Percentiles rank a stretch among this genome's conserved stretches.
Evolutionary conservation across 2,113 vertebrate species (phyloP).

Genomic region (Phyllopteryx taeniolatus): DNA sequence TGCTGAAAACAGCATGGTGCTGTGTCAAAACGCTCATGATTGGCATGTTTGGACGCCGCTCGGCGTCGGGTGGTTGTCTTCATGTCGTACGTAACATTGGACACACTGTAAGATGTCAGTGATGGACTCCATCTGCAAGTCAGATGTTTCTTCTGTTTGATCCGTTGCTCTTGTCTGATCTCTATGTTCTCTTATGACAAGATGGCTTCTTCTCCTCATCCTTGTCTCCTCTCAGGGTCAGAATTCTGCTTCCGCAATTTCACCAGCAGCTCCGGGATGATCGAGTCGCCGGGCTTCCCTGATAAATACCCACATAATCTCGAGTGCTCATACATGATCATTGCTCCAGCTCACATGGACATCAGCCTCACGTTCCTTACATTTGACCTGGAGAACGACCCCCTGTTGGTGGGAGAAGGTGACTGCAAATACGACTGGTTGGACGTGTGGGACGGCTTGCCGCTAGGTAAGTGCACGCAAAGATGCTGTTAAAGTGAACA

Average conservation of each 20-base stretch:
- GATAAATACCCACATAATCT: slow-evolving; percentile 98
- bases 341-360: slow-evolving; percentile 90
- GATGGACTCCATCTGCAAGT: slow-evolving; percentile 57
- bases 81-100: slow-evolving; percentile 10
- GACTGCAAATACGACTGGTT: slow-evolving; percentile 99
- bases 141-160: slow-evolving; percentile 54
- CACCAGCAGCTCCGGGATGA: slow-evolving; percentile 84
- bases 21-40: not conserved
- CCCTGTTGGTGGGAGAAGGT: slow-evolving; percentile 86
- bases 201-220: slow-evolving; percentile 15
- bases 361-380: slow-evolving; percentile 90
- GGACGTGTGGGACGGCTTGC: slow-evolving; percentile 96
- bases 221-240: slow-evolving; percentile 75
- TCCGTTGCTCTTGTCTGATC: slow-evolving; percentile 33
- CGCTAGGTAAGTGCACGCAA: slow-evolving; percentile 79
- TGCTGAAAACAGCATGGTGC: not conserved
- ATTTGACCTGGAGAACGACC: slow-evolving; percentile 96
- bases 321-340: slow-evolving; percentile 94
- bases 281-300: slow-evolving; percentile 93
- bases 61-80: not conserved
- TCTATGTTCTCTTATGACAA: slow-evolving; percentile 16
- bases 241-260: slow-evolving; percentile 98
- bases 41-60: not conserved
- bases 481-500: not conserved
- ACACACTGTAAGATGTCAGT: slow-evolving; percentile 20